phyloP scores from a whole-genome alignment of 2,888 invertebrate genomes.

The Amaurobius ferox region DNA sequence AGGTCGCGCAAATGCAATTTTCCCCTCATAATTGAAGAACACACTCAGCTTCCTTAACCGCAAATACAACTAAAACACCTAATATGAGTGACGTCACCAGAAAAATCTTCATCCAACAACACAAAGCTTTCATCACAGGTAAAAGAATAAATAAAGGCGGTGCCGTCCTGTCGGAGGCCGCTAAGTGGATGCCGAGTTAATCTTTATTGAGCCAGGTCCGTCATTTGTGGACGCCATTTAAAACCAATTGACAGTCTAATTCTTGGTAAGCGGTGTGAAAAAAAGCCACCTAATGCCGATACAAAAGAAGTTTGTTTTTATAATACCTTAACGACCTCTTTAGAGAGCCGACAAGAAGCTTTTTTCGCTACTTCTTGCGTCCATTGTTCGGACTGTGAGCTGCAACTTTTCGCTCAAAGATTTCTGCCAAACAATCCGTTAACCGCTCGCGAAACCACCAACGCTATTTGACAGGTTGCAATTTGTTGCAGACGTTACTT shows the following conservation, averaged over 20 bases:
- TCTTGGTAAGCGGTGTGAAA: conserved; percentile 32
- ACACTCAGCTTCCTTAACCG: no score
- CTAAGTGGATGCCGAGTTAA: conserved; percentile 43
- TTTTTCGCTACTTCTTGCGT: conserved; percentile 36
- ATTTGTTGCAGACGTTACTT: conserved; percentile 42
- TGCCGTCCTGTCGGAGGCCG: conserved; percentile 20
- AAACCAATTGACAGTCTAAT: conserved; percentile 70
- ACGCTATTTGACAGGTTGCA: conserved; percentile 58
- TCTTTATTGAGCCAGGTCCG: conserved; percentile 32
- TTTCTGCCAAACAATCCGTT: conserved; percentile 68
- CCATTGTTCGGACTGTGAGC: neutral
- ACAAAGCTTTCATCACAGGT: neutral
- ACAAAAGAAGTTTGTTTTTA: conserved; percentile 70
- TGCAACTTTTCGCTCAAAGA: conserved; percentile 7
- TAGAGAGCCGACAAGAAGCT: conserved; percentile 31
- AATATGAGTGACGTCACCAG: no score
- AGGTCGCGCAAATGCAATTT: no score
- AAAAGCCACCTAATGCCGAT: conserved; percentile 60
- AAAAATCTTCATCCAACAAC: neutral
- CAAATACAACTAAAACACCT: no score
- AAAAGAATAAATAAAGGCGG: conserved; percentile 5
- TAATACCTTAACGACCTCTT: conserved; percentile 68
- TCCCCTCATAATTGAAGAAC: no score
- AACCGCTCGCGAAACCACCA: conserved; percentile 40
- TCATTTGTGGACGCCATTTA: conserved; percentile 27